A percentile compares a stretch with the other conserved stretches of the same genome.
Evolutionary conservation across 2,888 invertebrate genomes (phyloP).

Genomic region (Calameuta idolon): DNA sequence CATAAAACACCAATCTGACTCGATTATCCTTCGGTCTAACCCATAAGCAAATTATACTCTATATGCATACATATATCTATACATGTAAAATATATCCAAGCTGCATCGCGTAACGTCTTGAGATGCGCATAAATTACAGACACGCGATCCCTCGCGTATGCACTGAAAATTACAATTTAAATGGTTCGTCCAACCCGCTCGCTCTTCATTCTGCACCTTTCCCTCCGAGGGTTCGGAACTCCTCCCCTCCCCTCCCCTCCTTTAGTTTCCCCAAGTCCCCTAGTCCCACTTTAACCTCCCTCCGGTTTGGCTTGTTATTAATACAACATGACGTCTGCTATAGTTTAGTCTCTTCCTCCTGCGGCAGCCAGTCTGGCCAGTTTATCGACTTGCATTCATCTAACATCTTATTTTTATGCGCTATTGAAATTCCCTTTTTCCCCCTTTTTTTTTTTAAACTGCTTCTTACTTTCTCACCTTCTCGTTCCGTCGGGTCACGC

Average conservation of each 20-base stretch:
- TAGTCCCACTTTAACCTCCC: not conserved
- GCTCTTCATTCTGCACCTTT: not conserved
- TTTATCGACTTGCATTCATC: conserved; percentile 63
- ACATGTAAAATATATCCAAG: not conserved
- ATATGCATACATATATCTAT: not conserved
- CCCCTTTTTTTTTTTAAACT: conserved; percentile 27
- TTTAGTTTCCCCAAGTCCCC: conserved; percentile 7
- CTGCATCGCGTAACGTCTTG: conserved; percentile 51
- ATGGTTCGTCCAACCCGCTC: conserved; percentile 34
- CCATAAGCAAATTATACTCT: not conserved
- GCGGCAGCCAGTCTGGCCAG: conserved; percentile 32
- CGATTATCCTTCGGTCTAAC: not conserved
- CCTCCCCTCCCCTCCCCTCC: conserved; percentile 34
- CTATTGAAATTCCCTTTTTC: conserved; percentile 54
- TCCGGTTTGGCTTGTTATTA: not conserved
- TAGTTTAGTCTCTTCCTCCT: not conserved
- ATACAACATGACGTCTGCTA: not conserved
- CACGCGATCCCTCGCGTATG: conserved; percentile 56
- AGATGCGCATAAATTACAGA: conserved; percentile 63
- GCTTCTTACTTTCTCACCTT: not conserved
- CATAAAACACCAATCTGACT: not conserved
- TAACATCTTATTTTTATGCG: conserved; percentile 65
- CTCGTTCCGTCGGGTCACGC: conserved; percentile 21
- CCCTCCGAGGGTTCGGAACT: not conserved
- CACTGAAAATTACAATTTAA: conserved; percentile 65